Percentiles rank a stretch among this genome's conserved stretches.
Conservation (phyloP, 2,797 vertebrate species). For the Bradypodion pumilum region DNA sequence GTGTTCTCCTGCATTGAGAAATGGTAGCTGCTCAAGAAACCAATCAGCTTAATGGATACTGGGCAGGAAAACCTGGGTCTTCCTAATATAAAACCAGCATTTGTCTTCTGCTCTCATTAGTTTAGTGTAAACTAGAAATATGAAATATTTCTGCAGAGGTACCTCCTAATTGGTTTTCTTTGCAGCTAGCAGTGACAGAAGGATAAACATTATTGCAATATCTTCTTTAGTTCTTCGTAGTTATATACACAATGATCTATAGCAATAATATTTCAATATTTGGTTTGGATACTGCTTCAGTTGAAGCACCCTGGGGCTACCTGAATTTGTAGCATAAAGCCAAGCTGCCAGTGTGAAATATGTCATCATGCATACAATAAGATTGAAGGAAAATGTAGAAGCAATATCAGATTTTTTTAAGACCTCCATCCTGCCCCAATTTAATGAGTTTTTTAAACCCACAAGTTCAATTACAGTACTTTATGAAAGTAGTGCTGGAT, state of each 20-base stretch:
- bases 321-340: slow-evolving; percentile 30
- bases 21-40: not conserved
- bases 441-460: slow-evolving; percentile 3
- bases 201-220: not conserved
- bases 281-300: slow-evolving; percentile 39
- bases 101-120: not conserved
- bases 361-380: slow-evolving; percentile 27
- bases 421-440: slow-evolving; percentile 7
- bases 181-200: not conserved
- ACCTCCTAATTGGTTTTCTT: not conserved
- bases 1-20: not conserved
- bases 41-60: not conserved
- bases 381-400: slow-evolving; percentile 32
- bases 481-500: slow-evolving; percentile 16
- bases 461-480: not conserved
- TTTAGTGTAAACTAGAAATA: not conserved
- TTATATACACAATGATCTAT: slow-evolving; percentile 6
- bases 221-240: not conserved
- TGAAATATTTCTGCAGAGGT: not conserved
- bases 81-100: not conserved
- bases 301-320: slow-evolving; percentile 18
- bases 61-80: not conserved
- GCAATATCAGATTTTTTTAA: slow-evolving; percentile 1
- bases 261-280: slow-evolving; percentile 38
- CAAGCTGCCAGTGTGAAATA: slow-evolving; percentile 19